phyloP scores from a whole-genome alignment of 2,797 vertebrate genomes.

The Eutrigla gurnardus region DNA sequence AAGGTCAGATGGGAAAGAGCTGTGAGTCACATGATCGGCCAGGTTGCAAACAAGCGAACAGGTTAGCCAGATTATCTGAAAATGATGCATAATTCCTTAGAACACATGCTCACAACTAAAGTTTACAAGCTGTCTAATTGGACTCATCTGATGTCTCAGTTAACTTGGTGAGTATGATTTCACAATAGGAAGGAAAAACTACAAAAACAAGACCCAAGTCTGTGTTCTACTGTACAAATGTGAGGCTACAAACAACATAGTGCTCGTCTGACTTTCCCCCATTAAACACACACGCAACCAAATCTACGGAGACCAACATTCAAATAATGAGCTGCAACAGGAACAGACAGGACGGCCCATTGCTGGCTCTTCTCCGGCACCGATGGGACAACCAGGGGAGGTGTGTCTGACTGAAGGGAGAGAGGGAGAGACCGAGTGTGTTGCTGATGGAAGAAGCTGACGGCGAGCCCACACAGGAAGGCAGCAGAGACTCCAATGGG shows the following conservation, averaged over 20 bases:
- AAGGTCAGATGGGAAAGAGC: not conserved
- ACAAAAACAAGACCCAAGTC: not conserved
- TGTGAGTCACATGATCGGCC: no score
- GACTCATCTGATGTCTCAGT: not conserved
- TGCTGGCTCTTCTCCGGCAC: conserved; percentile 21
- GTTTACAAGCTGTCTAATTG: no score
- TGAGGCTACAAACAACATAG: conserved; percentile 15
- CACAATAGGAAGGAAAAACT: not conserved
- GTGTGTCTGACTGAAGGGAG: conserved; percentile 2
- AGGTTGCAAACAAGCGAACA: not conserved
- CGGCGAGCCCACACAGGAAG: conserved; percentile 45
- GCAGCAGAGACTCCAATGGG: conserved; percentile 40
- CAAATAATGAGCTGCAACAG: conserved; percentile 3
- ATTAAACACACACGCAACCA: conserved; percentile 6
- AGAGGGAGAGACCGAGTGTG: not conserved
- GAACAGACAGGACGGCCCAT: conserved; percentile 13
- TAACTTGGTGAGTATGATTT: not conserved
- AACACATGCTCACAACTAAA: not conserved
- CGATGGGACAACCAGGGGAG: not conserved
- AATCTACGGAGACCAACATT: conserved; percentile 13
- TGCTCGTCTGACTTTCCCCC: conserved; percentile 1
- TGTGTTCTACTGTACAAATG: not conserved
- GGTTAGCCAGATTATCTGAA: not conserved
- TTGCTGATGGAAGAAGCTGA: conserved; percentile 31
- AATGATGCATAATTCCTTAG: not conserved